Evolutionary conservation across 1,140 invertebrate genomes (phyloP).

Genomic region (Physella acuta): DNA sequence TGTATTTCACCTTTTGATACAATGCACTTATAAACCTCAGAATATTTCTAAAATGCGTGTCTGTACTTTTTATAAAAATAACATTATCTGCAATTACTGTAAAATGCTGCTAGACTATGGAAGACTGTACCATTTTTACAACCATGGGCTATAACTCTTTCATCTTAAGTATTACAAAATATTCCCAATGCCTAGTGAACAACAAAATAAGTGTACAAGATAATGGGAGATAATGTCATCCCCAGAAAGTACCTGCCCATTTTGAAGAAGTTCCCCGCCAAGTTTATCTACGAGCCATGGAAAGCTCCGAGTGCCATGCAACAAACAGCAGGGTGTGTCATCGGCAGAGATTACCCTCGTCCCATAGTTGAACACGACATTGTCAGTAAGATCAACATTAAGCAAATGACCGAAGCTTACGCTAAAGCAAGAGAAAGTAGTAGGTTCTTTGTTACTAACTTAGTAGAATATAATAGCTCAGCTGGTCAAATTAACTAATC

Average conservation of each 20-base stretch:
- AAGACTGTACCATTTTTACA: background rate
- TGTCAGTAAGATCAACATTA: conserved; percentile 44
- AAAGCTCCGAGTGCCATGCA: conserved; percentile 77
- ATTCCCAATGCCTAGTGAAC: background rate
- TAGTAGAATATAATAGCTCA: too few relatives aligned
- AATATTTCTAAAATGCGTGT: too few relatives aligned
- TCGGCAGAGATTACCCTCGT: conserved; percentile 80
- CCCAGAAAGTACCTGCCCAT: conserved; percentile 77
- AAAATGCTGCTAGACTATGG: too few relatives aligned
- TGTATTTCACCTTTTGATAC: too few relatives aligned
- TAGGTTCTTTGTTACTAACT: too few relatives aligned
- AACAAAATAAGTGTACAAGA: background rate
- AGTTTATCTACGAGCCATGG: conserved; percentile 90
- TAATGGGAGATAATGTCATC: conserved; percentile 12
- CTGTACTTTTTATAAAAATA: too few relatives aligned
- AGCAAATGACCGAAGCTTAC: conserved; percentile 47
- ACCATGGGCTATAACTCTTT: background rate
- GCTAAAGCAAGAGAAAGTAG: too few relatives aligned
- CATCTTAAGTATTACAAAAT: background rate
- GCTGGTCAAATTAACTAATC: too few relatives aligned
- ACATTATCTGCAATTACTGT: too few relatives aligned
- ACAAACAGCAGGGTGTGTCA: conserved; percentile 75
- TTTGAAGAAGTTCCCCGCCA: conserved; percentile 78
- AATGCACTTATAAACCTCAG: too few relatives aligned
- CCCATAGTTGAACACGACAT: conserved; percentile 78